Percentiles rank a stretch among this genome's conserved stretches.
Conservation (phyloP, 2,888 invertebrate species). For the Drosophila affinis region DNA sequence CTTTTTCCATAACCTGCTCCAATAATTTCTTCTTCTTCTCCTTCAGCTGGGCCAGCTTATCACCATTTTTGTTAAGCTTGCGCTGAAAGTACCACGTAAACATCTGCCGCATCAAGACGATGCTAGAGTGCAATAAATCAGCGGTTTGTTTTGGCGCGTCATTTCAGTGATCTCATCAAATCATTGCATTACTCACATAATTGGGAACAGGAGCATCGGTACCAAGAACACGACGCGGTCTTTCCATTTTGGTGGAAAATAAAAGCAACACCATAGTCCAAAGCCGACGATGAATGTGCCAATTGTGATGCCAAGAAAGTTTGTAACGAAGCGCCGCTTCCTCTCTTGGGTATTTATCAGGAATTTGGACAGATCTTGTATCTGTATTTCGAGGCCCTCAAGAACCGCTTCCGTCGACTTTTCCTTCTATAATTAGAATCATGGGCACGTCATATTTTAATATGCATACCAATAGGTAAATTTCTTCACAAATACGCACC, state of each 20-base stretch:
- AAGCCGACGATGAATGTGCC: slow-evolving; percentile 89
- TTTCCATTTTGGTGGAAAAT: slow-evolving; percentile 90
- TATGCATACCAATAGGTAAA: slow-evolving; percentile 30
- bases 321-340: slow-evolving; percentile 92
- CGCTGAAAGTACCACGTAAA: slow-evolving; percentile 95
- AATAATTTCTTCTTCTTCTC: slow-evolving; percentile 94
- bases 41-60: slow-evolving; percentile 88
- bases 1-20: slow-evolving; percentile 98
- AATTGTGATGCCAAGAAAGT: slow-evolving; percentile 89
- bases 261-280: slow-evolving; percentile 91
- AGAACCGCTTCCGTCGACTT: slow-evolving; percentile 85
- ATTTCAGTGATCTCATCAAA: slow-evolving; percentile 42
- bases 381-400: slow-evolving; percentile 91
- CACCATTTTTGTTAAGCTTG: slow-evolving; percentile 91
- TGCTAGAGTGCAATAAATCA: slow-evolving; percentile 84
- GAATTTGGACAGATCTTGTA: slow-evolving; percentile 91
- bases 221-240: slow-evolving; percentile 90
- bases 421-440: slow-evolving; percentile 84
- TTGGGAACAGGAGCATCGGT: slow-evolving; percentile 91
- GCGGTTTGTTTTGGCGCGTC: slow-evolving; percentile 9
- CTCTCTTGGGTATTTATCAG: slow-evolving; percentile 91
- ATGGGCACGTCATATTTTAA: slow-evolving; percentile 33
- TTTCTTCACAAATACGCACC: slow-evolving; percentile 84
- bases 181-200: slow-evolving; percentile 88
- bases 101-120: slow-evolving; percentile 90